Evolutionary conservation across 2,888 invertebrate genomes (phyloP).

Genomic region (Rotaria sp.): DNA sequence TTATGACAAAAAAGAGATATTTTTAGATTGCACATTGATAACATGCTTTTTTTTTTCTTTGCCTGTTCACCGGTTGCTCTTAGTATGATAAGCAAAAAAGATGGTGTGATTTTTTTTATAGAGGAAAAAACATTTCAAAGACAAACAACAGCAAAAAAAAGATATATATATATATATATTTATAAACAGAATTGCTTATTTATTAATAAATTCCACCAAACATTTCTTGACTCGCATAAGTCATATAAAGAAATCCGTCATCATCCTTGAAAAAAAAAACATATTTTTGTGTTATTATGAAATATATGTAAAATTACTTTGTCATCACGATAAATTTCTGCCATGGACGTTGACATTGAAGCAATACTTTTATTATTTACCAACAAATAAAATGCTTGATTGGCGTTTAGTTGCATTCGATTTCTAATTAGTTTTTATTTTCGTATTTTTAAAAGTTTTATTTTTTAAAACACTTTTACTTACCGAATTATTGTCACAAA

Average conservation of each 20-base stretch:
- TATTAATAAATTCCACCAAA: neutral
- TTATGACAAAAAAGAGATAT: neutral
- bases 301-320: neutral
- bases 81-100: neutral
- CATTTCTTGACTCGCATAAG: slow-evolving; percentile 62
- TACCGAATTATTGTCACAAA: slow-evolving; percentile 77
- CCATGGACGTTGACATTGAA: slow-evolving; percentile 71
- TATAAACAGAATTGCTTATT: neutral
- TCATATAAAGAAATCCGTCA: slow-evolving; percentile 79
- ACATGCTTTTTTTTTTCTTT: neutral
- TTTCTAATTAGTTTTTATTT: slow-evolving; percentile 54
- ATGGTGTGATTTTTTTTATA: neutral
- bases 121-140: neutral
- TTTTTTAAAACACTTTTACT: neutral
- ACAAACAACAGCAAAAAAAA: neutral
- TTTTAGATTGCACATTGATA: neutral
- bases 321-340: slow-evolving; percentile 71
- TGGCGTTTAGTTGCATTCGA: slow-evolving; percentile 62
- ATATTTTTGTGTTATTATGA: slow-evolving; percentile 43
- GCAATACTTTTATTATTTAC: slow-evolving; percentile 75
- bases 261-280: slow-evolving; percentile 59
- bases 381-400: slow-evolving; percentile 72
- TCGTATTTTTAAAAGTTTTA: neutral
- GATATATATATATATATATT: neutral
- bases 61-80: neutral